A percentile compares a stretch with the other conserved stretches of the same genome.
phyloP scores from a whole-genome alignment of 2,797 vertebrate species.

The Agapornis canus region DNA sequence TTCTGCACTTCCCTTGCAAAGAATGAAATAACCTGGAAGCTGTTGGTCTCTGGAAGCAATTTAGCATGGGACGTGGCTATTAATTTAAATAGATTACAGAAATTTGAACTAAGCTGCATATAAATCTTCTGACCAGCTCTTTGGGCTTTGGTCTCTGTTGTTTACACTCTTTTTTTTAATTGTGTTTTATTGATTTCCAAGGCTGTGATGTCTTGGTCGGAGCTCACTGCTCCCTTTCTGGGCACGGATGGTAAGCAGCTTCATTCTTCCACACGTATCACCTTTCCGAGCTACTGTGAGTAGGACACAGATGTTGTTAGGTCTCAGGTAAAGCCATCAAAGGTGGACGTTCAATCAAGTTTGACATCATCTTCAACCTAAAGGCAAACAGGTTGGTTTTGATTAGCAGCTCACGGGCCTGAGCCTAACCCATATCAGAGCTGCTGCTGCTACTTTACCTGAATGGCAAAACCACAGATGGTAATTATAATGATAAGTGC shows the following conservation, averaged over 20 bases:
- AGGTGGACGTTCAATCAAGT: conserved; percentile 65
- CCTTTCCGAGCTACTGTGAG: conserved; percentile 72
- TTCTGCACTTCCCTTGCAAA: not conserved
- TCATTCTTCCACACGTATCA: conserved; percentile 45
- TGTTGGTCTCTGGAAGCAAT: conserved; percentile 69
- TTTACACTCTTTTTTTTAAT: conserved; percentile 15
- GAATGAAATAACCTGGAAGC: conserved; percentile 47
- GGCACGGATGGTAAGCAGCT: not conserved
- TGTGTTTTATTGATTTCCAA: conserved; percentile 61
- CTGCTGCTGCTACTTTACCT: conserved; percentile 74
- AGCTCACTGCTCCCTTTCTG: not conserved
- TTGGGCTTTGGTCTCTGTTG: conserved; percentile 51
- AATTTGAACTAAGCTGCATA: conserved; percentile 66
- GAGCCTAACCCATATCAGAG: conserved; percentile 53
- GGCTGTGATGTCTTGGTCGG: not conserved
- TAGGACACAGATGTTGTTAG: conserved; percentile 60
- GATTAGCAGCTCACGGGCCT: conserved; percentile 71
- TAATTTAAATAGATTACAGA: conserved; percentile 75
- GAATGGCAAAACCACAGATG: conserved; percentile 74
- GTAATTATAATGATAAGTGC: conserved; percentile 80
- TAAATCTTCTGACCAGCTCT: conserved; percentile 67
- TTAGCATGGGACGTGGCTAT: conserved; percentile 58
- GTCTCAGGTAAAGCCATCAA: conserved; percentile 72
- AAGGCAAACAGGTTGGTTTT: conserved; percentile 74
- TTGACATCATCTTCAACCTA: conserved; percentile 72